These are phyloP conservation scores for Tromatobia lineatoria DNA, from an alignment of 2,888 invertebrate species.

Conservation along the genomic window DNA sequence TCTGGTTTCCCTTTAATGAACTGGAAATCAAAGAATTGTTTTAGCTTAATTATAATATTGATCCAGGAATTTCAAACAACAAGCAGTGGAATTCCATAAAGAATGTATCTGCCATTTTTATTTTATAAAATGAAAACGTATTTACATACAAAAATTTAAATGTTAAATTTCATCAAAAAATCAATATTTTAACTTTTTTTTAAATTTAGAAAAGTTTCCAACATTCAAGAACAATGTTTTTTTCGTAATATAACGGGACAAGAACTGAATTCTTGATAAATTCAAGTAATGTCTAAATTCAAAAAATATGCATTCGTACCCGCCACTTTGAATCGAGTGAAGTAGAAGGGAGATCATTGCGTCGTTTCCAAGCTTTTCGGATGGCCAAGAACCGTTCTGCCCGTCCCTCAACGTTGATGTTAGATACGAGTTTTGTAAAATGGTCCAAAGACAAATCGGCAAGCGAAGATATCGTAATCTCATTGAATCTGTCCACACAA, in stretches of 20 bases:
- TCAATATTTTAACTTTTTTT: too few species aligned
- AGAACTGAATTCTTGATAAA: not conserved
- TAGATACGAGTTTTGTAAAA: constrained; percentile 73
- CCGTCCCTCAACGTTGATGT: constrained; percentile 72
- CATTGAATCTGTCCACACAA: constrained; percentile 77
- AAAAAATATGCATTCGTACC: constrained; percentile 30
- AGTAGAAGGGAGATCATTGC: constrained; percentile 49
- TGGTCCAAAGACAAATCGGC: constrained; percentile 64
- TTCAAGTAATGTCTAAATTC: not conserved
- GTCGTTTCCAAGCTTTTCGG: constrained; percentile 66
- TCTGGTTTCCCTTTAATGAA: constrained; percentile 52
- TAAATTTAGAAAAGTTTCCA: too few species aligned
- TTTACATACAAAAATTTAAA: too few species aligned
- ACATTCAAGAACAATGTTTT: too few species aligned
- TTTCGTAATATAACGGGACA: too few species aligned
- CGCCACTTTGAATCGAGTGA: constrained; percentile 56
- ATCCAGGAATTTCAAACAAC: too few species aligned
- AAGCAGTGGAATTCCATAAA: too few species aligned
- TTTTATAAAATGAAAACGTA: too few species aligned
- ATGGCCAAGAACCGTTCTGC: constrained; percentile 51
- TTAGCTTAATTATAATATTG: not conserved
- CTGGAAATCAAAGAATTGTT: constrained; percentile 37
- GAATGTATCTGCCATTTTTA: too few species aligned
- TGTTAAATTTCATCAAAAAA: too few species aligned
- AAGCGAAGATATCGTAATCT: constrained; percentile 71